Conservation (phyloP, 2,113 vertebrate genomes). For the Sorex araneus region DNA sequence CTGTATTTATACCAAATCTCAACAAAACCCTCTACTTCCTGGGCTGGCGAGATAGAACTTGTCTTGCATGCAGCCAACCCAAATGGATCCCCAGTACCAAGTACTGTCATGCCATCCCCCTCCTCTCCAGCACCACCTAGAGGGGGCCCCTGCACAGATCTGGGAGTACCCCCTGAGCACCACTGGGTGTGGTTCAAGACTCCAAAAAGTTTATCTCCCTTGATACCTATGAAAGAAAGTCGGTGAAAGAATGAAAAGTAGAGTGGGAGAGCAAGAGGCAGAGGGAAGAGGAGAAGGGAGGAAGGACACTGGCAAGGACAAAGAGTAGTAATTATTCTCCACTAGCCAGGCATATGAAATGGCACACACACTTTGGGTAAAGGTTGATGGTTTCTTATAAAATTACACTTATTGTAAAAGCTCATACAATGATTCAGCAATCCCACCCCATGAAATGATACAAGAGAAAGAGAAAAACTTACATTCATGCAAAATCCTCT, state of each 20-base stretch:
- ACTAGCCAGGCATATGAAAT: neutral
- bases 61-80: too few relatives aligned
- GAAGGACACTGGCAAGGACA: neutral
- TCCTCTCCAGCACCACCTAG: too few relatives aligned
- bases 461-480: constrained; percentile 5
- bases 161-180: too few relatives aligned
- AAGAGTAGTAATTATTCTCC: neutral
- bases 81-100: too few relatives aligned
- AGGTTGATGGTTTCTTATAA: neutral
- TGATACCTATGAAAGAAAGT: neutral
- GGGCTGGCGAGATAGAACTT: too few relatives aligned
- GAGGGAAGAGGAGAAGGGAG: too few relatives aligned
- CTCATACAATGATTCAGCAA: neutral
- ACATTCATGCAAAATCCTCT: neutral
- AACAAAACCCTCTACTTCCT: neutral
- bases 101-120: too few relatives aligned
- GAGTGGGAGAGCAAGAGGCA: too few relatives aligned
- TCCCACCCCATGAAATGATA: neutral
- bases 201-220: too few relatives aligned
- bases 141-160: too few relatives aligned
- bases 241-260: neutral
- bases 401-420: neutral
- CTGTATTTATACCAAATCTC: neutral
- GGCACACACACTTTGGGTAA: neutral
- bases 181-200: too few relatives aligned